Evolutionary conservation across 2,888 invertebrate species (phyloP), one percentile per base, ranked within the genome.

Genomic region (Rugalucina vietnamica): DNA sequence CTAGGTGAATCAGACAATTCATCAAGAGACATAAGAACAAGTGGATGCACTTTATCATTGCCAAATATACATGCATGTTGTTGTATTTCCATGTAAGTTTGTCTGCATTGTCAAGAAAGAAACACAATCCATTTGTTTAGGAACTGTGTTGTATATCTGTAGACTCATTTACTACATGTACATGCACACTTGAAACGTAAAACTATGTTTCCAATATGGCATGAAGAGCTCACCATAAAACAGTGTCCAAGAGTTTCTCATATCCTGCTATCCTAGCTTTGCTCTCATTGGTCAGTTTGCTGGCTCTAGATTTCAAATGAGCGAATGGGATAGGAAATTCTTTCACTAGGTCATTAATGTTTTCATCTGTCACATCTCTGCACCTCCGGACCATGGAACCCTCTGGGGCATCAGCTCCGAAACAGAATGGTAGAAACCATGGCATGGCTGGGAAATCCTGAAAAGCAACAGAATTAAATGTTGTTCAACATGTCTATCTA

Each of bases 391-490:
- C 93, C 83, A 94, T 89, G 32, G 90, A 87, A 24, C 89, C 93
- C 36, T 91, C 91, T 36, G 94, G 94, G 5, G 93, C 91, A 0
- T 88, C 85, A 21, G 82, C 87, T n/a, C 94, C 95, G 80, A 88
- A 95, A 81, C 94, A 94, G 84, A 91, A 95, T 10, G 91, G 91
- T 72, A 95, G 87, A 82, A 95, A 95, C 95, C 95, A 95, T 4
- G 93, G 93, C 37, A 93, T 77, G 4, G 86, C 80, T 5, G 92
- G 91, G 83, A 95, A 95, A 86, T 95, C 95, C 93, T 94, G 89
- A 5, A 85, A 71, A 70, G 39, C 8, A 29, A 32, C 10, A n/a
- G n/a, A n/a, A n/a, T n/a, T n/a, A n/a, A n/a, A n/a, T n/a, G n/a
- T n/a, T n/a, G n/a, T n/a, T n/a, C n/a, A n/a, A n/a, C n/a, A n/a